These are phyloP conservation scores for Lophotis ruficrista DNA, from an alignment of 2,113 vertebrate genomes.

Conservation along the genomic window DNA sequence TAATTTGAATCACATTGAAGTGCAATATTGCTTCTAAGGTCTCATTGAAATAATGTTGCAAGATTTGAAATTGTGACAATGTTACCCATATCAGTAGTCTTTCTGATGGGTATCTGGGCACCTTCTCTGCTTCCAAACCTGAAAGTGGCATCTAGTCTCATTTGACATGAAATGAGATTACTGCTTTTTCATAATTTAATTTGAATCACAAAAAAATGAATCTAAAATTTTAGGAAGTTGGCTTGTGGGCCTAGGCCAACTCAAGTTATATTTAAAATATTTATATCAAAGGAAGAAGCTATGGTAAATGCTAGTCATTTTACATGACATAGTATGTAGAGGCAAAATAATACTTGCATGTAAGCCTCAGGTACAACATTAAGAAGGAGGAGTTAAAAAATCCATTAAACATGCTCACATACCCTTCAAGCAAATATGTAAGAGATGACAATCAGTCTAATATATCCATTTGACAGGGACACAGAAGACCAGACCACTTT, in stretches of 20 bases:
- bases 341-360: neutral
- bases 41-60: neutral
- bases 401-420: neutral
- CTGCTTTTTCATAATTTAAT: conserved; percentile 26
- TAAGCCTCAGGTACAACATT: neutral
- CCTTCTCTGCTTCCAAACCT: neutral
- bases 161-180: neutral
- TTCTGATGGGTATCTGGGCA: neutral
- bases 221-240: conserved; percentile 8
- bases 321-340: neutral
- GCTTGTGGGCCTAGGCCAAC: neutral
- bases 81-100: neutral
- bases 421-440: neutral
- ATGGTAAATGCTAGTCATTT: neutral
- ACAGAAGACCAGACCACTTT: neutral
- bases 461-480: neutral
- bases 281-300: neutral
- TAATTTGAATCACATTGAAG: conserved; percentile 60
- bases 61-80: neutral
- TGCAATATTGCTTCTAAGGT: conserved; percentile 25
- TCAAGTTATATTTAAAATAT: neutral
- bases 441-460: neutral
- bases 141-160: neutral
- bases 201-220: conserved; percentile 21
- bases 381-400: neutral